Base-by-base conservation (phyloP, 2,797 vertebrate genomes). In the Myotis findleyi region DNA sequence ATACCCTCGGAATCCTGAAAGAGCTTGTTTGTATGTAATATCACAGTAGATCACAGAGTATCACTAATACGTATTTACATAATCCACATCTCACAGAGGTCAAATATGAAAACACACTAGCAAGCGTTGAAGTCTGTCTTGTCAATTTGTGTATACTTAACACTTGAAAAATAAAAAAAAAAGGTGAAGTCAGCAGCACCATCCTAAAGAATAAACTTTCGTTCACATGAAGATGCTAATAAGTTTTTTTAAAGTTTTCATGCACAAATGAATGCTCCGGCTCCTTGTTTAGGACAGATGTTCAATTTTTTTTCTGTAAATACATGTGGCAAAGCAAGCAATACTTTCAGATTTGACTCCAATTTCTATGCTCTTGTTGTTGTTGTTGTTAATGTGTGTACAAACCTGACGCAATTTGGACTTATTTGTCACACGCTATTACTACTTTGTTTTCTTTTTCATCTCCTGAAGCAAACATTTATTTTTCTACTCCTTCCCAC, bases 401-500 rank as follows among this genome's bases (percentile, higher is more conserved):
- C 18, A 84, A 16, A 66, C 90, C 89, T 53, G 2, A 8, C 53
- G 84, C 69, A 20, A 68, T 93, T 86, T 88, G 79, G 17, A 20
- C 17, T 93, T 38, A 12, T 7, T 41, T 91, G 96, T 97, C 92
- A 86, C 41, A 9, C 91, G 36, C 91, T 95, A 25, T 87, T 68
- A 6, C 49, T 75, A 95, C 87, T 96, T 97, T 89, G 33, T 81
- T 89, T 64, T 1, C 11, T 75, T 87, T 97, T 96, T 41, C 53
- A 69, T 96, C 69, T 90, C 94, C 95, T 72, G 76, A 96, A 94
- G 97, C 72, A 95, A 96, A 97, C 98, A 97, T 98, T 98, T 95
- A 96, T 98, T 98, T 98, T 98, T 93, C 98, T 90, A 97, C 98
- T 98, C 92, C 77, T 97, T 98, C 77, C 92, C 90, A 55, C 62